These are phyloP conservation scores for Nannoperca australis DNA, from an alignment of 2,797 vertebrate species.

Conservation along the genomic window DNA sequence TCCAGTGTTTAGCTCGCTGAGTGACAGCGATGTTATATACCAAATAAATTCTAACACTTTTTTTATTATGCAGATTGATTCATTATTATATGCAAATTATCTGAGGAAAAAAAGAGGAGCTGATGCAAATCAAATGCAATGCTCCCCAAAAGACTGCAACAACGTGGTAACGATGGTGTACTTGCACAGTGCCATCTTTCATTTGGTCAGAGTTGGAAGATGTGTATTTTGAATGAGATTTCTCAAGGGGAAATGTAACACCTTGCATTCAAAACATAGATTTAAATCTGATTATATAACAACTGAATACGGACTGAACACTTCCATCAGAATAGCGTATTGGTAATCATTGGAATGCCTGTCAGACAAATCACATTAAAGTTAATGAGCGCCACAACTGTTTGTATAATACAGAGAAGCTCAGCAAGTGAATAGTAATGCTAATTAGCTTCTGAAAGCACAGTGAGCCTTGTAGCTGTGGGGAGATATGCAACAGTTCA, in stretches of 20 bases:
- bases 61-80: conserved; percentile 58
- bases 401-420: conserved; percentile 31
- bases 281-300: conserved; percentile 37
- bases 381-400: conserved; percentile 28
- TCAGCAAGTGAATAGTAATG: conserved; percentile 29
- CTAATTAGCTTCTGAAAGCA: conserved; percentile 29
- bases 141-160: conserved; percentile 19
- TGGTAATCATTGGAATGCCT: conserved; percentile 40
- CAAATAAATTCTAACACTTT: conserved; percentile 4
- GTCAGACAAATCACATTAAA: conserved; percentile 56
- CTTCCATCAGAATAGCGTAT: conserved; percentile 4
- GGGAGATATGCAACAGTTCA: conserved; percentile 13
- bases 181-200: neutral
- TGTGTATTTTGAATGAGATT: neutral
- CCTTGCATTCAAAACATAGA: conserved; percentile 38
- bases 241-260: conserved; percentile 1
- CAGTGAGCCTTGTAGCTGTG: conserved; percentile 18
- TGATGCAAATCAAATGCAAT: conserved; percentile 62
- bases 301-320: conserved; percentile 18
- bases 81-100: conserved; percentile 54
- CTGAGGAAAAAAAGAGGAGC: conserved; percentile 3
- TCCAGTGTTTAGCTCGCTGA: conserved; percentile 36
- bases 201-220: conserved; percentile 23
- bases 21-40: conserved; percentile 14
- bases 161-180: conserved; percentile 8